Percentiles rank a stretch among this genome's conserved stretches.
These are phyloP conservation scores for Rhegmatorhina hoffmannsi DNA, from an alignment of 2,113 vertebrate genomes.

Conservation along the genomic window DNA sequence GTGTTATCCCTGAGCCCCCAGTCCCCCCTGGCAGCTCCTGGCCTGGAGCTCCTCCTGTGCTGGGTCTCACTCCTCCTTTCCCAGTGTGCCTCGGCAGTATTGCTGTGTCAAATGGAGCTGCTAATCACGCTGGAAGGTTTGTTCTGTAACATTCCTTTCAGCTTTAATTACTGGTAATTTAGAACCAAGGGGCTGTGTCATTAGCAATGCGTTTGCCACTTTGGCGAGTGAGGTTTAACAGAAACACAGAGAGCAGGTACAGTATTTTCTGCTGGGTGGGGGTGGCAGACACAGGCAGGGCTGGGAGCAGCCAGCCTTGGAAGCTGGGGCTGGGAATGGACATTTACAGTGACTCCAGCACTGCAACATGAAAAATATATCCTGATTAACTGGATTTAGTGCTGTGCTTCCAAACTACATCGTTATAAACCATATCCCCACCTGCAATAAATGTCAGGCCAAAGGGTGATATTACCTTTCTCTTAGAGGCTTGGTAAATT, in stretches of 20 bases:
- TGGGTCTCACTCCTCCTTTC: accelerated
- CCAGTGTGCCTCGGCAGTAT: background rate
- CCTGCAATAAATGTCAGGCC: background rate
- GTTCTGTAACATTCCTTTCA: slow-evolving; percentile 60
- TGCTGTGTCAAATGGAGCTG: background rate
- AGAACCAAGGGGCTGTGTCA: background rate
- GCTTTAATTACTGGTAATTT: slow-evolving; percentile 62
- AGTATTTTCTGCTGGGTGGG: background rate
- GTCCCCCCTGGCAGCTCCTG: background rate
- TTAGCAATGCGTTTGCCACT: slow-evolving; percentile 22
- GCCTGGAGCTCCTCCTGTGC: accelerated
- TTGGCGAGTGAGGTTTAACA: background rate
- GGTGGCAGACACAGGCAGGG: background rate
- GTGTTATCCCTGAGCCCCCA: background rate
- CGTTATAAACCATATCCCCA: background rate
- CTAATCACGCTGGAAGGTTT: slow-evolving; percentile 25
- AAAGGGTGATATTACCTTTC: background rate
- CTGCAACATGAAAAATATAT: background rate
- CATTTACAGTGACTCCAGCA: background rate
- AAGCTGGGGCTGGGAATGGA: background rate
- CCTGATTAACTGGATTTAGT: background rate
- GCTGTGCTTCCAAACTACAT: background rate
- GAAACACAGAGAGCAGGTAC: background rate
- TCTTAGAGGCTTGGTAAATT: background rate
- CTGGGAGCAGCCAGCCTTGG: background rate